These are phyloP conservation scores for Brachirus orientalis DNA, from an alignment of 2,113 vertebrate species.

Conservation along the genomic window DNA sequence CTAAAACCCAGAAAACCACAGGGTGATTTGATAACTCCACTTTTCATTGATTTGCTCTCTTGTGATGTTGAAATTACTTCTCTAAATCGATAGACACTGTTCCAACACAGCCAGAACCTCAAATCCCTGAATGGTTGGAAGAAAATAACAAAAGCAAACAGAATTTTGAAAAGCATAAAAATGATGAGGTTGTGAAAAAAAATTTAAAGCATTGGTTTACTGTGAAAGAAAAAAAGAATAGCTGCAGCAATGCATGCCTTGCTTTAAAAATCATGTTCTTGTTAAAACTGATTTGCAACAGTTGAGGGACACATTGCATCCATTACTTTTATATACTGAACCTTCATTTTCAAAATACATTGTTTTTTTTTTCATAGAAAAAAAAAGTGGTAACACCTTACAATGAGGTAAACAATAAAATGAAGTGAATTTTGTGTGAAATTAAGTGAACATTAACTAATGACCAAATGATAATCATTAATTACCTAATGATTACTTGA, in stretches of 20 bases:
- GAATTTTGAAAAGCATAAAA: background rate
- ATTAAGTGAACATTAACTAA: no score
- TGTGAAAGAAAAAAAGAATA: background rate
- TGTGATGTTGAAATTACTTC: constrained; percentile 62
- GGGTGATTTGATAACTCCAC: constrained; percentile 57
- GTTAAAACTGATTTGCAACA: background rate
- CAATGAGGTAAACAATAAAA: no score
- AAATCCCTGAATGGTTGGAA: background rate
- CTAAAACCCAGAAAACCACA: constrained; percentile 35
- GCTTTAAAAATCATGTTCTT: background rate
- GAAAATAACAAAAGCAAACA: background rate
- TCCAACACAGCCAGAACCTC: constrained; percentile 1
- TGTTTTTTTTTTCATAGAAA: no score
- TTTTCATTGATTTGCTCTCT: constrained; percentile 52
- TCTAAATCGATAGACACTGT: constrained; percentile 45
- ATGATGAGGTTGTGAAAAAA: background rate
- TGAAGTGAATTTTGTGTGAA: no score
- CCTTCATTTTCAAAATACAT: background rate
- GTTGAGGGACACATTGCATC: background rate
- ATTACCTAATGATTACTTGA: no score
- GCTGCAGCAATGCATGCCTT: background rate
- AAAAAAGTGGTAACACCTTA: no score
- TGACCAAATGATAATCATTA: no score
- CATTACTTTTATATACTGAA: background rate
- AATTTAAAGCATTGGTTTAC: background rate